Base-by-base conservation (phyloP, 2,888 invertebrate species). In the Autographa gamma region DNA sequence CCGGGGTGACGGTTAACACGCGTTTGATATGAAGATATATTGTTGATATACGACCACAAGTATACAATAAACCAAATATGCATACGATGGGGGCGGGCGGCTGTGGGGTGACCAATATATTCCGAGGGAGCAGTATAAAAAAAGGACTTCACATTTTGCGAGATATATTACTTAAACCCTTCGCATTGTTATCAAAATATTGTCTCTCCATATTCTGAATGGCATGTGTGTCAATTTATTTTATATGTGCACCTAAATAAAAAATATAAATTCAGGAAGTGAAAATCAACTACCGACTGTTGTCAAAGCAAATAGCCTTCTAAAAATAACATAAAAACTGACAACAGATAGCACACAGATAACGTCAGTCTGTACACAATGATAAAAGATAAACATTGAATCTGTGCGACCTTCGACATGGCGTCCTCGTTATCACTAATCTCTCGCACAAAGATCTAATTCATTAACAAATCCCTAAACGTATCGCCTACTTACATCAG, bases 321-420 rank as follows among this genome's bases (percentile, higher is more conserved):
- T 34, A 56, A 71, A 74, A 73, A 75, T 71, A 61, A 59, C 64
- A 69, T 64, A 80, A 74, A 78, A 80, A 69, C 18, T 66, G 48
- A 60, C 52, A 62, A 72, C 66, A 70, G 71, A 74, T 63, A 72
- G 58, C 69, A 66, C 61, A 82, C 34, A 73, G 80, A 82, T 75
- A 81, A 61, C 70, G 69, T 67, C 65, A 43, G 48, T 54, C 41
- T 52, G 63, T 66, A 68, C 63, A 56, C 48, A 77, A 73, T 69
- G 86, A 88, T 89, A 90, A 91, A 86, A 89, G 91, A 93, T 91
- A 93, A 93, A 91, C 87, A 88, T 78, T 84, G 82, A 89, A 88
- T 89, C 87, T 81, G 78, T 63, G 74, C 87, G 90, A 89, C 93
- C 93, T 93, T 93, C 90, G 88, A 85, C 87, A 88, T 82, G 68